A percentile compares a stretch with the other conserved stretches of the same genome.
Evolutionary conservation across 1,140 invertebrate species (phyloP).

Genomic region (Aphaenogaster floridana): DNA sequence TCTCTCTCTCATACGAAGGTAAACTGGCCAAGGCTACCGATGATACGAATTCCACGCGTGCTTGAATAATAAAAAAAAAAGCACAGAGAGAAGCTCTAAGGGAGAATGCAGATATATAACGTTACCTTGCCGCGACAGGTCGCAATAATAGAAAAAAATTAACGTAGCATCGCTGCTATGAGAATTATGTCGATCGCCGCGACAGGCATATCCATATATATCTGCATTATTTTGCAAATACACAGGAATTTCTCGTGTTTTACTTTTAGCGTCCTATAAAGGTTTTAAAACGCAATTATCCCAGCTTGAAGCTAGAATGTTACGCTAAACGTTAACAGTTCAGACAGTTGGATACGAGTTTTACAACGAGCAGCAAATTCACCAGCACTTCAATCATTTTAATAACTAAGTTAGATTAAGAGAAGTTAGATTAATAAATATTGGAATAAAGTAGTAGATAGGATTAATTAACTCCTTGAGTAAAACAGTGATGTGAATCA

Average conservation of each 20-base stretch:
- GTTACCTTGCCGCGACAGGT: not conserved
- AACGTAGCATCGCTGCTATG: constrained; percentile 1
- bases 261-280: not conserved
- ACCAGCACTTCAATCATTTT: not conserved
- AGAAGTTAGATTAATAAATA: not conserved
- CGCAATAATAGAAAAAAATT: constrained; percentile 38
- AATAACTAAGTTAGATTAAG: not conserved
- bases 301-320: not conserved
- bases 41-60: constrained; percentile 41
- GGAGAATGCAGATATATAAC: constrained; percentile 20
- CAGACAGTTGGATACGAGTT: not conserved
- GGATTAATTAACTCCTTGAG: not conserved
- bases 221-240: not conserved
- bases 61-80: constrained; percentile 45
- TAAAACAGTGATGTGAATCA: not conserved
- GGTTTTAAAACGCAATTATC: not conserved
- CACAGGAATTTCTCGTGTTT: not conserved
- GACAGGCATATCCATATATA: not conserved
- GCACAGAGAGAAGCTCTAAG: not conserved
- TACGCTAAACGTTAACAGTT: not conserved
- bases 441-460: not conserved
- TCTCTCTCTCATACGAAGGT: not conserved
- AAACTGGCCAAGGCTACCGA: constrained; percentile 36
- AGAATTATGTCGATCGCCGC: not conserved
- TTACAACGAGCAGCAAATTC: not conserved